Evolutionary conservation across 2,113 vertebrate genomes (phyloP).

Genomic region (Pachyramphus minor): DNA sequence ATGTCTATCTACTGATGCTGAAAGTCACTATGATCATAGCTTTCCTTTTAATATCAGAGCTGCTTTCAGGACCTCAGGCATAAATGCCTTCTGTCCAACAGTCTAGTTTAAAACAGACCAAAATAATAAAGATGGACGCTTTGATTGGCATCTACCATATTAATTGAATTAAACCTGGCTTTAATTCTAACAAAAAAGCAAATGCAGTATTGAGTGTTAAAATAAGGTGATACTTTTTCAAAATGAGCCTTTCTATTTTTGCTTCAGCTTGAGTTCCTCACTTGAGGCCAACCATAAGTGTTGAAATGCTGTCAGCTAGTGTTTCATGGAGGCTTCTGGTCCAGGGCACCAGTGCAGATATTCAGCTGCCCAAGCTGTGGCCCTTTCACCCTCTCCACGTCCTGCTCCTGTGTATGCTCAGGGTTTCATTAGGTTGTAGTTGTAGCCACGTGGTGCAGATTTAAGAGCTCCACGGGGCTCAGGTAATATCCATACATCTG

Average conservation of each 20-base stretch:
- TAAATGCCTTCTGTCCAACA: background rate
- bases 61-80: background rate
- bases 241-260: background rate
- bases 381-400: background rate
- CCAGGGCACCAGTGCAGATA: background rate
- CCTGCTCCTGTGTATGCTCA: background rate
- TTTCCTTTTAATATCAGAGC: background rate
- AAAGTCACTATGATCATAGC: background rate
- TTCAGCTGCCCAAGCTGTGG: background rate
- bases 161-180: background rate
- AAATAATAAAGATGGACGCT: background rate
- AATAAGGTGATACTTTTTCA: background rate
- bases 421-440: background rate
- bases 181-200: background rate
- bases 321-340: background rate
- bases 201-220: background rate
- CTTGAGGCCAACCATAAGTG: background rate
- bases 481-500: background rate
- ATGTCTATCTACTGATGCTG: background rate
- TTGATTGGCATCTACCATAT: background rate
- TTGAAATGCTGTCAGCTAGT: background rate
- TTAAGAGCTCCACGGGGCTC: background rate
- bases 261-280: background rate
- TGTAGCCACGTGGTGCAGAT: background rate
- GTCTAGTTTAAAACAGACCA: background rate